These are phyloP conservation scores for Mesoligia furuncula DNA, from an alignment of 2,888 invertebrate species.

Conservation along the genomic window DNA sequence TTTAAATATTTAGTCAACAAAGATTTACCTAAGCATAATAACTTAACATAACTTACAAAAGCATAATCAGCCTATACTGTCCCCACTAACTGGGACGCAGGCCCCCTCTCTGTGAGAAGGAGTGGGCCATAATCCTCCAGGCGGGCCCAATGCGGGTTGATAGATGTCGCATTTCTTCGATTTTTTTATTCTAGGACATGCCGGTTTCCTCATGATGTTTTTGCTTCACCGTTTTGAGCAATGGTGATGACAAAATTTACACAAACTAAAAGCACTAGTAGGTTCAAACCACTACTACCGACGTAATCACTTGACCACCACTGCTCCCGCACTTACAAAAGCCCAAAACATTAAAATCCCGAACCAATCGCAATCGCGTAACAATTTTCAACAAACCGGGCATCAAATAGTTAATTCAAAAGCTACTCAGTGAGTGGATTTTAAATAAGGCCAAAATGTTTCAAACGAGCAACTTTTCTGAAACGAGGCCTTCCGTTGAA, in stretches of 20 bases:
- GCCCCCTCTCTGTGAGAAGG: neutral
- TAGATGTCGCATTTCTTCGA: neutral
- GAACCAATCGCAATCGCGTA: constrained; percentile 17
- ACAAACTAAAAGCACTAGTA: neutral
- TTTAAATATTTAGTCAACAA: neutral
- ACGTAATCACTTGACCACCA: neutral
- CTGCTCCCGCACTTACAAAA: neutral
- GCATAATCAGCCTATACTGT: neutral
- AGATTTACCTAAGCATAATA: neutral
- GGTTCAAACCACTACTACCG: neutral
- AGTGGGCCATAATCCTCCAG: neutral
- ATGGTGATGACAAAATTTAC: neutral
- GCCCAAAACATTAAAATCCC: neutral
- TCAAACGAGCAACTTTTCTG: constrained; percentile 63
- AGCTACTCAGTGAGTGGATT: constrained; percentile 42
- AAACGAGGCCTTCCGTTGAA: constrained; percentile 65
- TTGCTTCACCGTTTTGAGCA: neutral
- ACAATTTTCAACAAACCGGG: constrained; percentile 8
- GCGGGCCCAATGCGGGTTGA: too few relatives aligned
- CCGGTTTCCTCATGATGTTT: neutral
- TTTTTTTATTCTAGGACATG: neutral
- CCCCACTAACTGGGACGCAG: neutral
- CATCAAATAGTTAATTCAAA: constrained; percentile 48
- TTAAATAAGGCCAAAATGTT: constrained; percentile 62
- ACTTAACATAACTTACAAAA: neutral